These are phyloP conservation scores for Ornithoptera priamus DNA, from an alignment of 2,888 invertebrate species.

Conservation along the genomic window DNA sequence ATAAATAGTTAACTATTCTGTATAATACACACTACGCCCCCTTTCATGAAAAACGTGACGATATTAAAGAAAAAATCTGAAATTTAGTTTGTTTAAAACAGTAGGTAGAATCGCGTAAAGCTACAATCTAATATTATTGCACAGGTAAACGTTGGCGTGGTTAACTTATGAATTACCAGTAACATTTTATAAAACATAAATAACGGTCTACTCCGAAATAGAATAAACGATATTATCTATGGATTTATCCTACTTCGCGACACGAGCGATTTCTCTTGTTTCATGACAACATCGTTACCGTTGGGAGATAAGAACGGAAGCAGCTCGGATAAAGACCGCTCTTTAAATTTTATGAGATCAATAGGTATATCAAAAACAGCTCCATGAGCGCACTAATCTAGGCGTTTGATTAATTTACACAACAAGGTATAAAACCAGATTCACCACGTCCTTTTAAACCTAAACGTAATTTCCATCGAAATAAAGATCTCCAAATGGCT, in stretches of 20 bases:
- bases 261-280: neutral
- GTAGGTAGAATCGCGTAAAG: conserved; percentile 14
- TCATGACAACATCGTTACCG: neutral
- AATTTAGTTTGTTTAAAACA: conserved; percentile 13
- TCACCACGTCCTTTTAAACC: conserved; percentile 38
- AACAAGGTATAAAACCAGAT: conserved; percentile 35
- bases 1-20: conserved; percentile 62
- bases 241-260: neutral
- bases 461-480: conserved; percentile 30
- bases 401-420: conserved; percentile 45
- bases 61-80: conserved; percentile 44
- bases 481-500: conserved; percentile 22
- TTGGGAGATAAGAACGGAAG: neutral
- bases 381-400: conserved; percentile 54
- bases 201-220: conserved; percentile 19
- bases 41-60: conserved; percentile 54
- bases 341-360: conserved; percentile 58
- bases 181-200: conserved; percentile 7
- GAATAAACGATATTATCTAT: neutral
- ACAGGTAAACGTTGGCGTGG: conserved; percentile 39
- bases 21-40: conserved; percentile 55
- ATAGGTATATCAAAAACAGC: conserved; percentile 51
- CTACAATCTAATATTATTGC: conserved; percentile 42
- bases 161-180: conserved; percentile 10
- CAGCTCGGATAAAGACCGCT: conserved; percentile 2